Base-by-base conservation (phyloP, 1,140 invertebrate species). In the Pemphigus obesinymphae region DNA sequence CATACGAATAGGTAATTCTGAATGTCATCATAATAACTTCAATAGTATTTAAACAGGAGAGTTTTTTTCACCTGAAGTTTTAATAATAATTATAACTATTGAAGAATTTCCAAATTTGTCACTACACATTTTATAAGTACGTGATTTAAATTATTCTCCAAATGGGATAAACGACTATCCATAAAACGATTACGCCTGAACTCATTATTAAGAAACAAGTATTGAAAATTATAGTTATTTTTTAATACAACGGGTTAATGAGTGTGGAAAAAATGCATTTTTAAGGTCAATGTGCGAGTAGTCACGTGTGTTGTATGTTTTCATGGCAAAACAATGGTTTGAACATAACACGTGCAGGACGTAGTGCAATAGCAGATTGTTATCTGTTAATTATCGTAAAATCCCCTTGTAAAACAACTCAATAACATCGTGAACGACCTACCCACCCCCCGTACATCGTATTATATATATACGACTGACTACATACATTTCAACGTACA, bases 371-470 rank as follows among this genome's bases (percentile, higher is more conserved):
- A 45, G n/a, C 17, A 63, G 55, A 80, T 80, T 31, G 23, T 63
- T 31, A 80, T 63, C 76, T 5, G 37, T 80, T 80, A 80, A 80
- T 80, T 63, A 80, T 80, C 53, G 75, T 78, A 26, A 78, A 61
- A 61, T 58, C 34, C 34, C 37, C 53, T 40, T 43, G 55, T 80
- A 45, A 80, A 80, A 80, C 76, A 63, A 45, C 76, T 80, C 55
- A 63, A 80, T 80, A 50, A 48, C 43, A 73, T 13, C 45, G 11
- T 40, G 23, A 31, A 13, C 40, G 43, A 26, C 37, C 13, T 37
- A 1, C 68, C 68, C 23, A 45, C n/a, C 68, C n/a, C n/a, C 23
- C 13, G 15, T 40, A 26, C 20, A 37, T n/a, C 34, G n/a, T 43
- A 40, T 11, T 13, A 10, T 61, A 29, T 31, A 61, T 13, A 29